Conservation (phyloP, 2,113 vertebrate species). For the Atlantisia rogersi region DNA sequence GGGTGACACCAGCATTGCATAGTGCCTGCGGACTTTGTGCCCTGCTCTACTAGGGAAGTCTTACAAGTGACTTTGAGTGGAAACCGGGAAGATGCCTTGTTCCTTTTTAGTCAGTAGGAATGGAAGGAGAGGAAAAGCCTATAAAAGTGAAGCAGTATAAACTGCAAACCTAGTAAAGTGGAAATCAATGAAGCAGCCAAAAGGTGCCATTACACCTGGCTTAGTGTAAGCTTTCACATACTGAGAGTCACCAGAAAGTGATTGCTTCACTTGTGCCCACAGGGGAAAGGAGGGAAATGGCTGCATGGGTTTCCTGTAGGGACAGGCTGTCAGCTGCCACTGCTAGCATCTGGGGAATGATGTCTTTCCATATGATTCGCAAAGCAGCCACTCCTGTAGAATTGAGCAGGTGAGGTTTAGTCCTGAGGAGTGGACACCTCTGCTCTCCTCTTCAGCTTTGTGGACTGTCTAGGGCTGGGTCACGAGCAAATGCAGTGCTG, state of each 20-base stretch:
- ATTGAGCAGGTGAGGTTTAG: background rate
- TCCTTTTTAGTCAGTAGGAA: background rate
- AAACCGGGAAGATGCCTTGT: background rate
- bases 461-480: background rate
- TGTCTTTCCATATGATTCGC: background rate
- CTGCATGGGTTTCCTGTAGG: background rate
- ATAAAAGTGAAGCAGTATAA: background rate
- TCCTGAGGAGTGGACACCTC: background rate
- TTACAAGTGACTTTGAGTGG: background rate
- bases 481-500: background rate
- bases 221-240: background rate
- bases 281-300: background rate
- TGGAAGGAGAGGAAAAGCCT: background rate
- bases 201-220: constrained; percentile 6
- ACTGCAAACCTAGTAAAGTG: constrained; percentile 9
- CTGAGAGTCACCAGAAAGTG: background rate
- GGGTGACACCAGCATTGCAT: too few species aligned
- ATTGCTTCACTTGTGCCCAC: background rate
- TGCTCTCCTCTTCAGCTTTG: background rate
- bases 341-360: background rate
- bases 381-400: background rate
- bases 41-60: background rate
- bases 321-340: background rate
- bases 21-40: background rate
- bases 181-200: constrained; percentile 49